Evolutionary conservation across 2,797 vertebrate genomes (phyloP), one percentile per base, ranked within the genome.

Genomic region (Melanotaenia pygmaea): DNA sequence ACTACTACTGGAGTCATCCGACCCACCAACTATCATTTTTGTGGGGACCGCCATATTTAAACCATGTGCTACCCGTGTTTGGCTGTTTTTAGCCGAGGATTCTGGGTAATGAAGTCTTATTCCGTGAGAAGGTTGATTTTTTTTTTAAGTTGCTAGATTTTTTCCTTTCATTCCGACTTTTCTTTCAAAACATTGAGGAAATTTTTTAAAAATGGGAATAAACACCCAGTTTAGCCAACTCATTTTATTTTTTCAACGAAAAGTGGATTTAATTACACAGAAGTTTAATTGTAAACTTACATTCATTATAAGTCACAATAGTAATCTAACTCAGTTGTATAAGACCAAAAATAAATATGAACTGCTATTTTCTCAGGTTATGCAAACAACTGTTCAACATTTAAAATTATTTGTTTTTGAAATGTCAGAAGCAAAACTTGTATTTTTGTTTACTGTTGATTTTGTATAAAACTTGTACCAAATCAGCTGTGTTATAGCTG

Each of bases 31-130:
- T 84, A 79, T 81, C 18, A 77, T 67, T 69, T 1, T 4, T 5
- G 16, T 4, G 64, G 78, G 1, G 14, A 76, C 85, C 79, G 91
- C 90, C 94, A 94, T 94, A 71, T 80, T 20, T 79, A 3, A 14
- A 28, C 37, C 83, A 81, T 24, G 89, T 68, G 76, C 59, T 1
- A 3, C 38, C 2, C 9, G 11, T 59, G 64, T 24, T 14, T 50
- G 64, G 70, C 37, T 79, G 82, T 85, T 87, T 84, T 59, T 38
- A 70, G 78, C 64, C 38, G 73, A 60, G 92, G 57, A 77, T 89
- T 87, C 26, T 93, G 93, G 94, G 92, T 79, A 88, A 84, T 80
- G 89, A 47, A 88, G 91, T 93, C 10, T 26, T 26, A 37, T 6
- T 22, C 30, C 16, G 30, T 34, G 5, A 28, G 12, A 13, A 28